phyloP scores from a whole-genome alignment of 2,888 invertebrate genomes.

The Odontothrips loti region DNA sequence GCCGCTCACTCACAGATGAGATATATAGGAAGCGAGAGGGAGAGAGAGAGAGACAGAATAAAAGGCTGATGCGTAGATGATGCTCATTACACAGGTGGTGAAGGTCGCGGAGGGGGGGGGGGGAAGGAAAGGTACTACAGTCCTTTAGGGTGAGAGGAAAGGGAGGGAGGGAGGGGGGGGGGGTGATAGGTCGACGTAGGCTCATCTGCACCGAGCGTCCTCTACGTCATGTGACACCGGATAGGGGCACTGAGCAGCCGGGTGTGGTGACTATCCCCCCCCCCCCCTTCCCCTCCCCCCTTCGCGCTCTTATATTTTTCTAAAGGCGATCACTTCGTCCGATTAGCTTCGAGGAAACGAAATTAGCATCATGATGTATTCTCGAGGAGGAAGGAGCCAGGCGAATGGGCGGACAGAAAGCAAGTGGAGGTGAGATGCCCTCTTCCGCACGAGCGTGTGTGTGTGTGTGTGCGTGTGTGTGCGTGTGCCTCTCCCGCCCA shows the following conservation, averaged over 20 bases:
- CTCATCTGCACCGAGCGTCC: too few species aligned
- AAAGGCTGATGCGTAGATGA: too few species aligned
- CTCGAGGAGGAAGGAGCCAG: constrained; percentile 6
- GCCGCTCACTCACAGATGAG: too few species aligned
- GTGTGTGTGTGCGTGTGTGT: neutral
- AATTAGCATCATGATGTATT: constrained; percentile 17
- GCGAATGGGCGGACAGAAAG: neutral
- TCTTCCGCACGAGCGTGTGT: neutral
- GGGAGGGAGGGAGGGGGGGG: neutral
- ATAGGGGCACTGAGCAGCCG: constrained; percentile 19
- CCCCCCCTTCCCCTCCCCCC: too few species aligned
- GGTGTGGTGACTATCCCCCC: neutral
- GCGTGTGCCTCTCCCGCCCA: neutral
- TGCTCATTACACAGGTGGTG: too few species aligned
- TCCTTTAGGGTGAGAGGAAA: neutral
- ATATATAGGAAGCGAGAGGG: too few species aligned
- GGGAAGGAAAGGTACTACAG: too few species aligned
- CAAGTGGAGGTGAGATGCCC: neutral
- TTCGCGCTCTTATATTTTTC: too few species aligned
- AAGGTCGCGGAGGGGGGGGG: too few species aligned
- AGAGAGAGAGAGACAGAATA: constrained; percentile 15
- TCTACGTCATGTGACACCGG: constrained; percentile 31
- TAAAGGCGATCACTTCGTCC: neutral
- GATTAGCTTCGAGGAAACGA: constrained; percentile 7
- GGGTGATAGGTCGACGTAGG: neutral